These are phyloP conservation scores for Nymphicus hollandicus DNA, from an alignment of 2,113 vertebrate genomes.

Conservation along the genomic window DNA sequence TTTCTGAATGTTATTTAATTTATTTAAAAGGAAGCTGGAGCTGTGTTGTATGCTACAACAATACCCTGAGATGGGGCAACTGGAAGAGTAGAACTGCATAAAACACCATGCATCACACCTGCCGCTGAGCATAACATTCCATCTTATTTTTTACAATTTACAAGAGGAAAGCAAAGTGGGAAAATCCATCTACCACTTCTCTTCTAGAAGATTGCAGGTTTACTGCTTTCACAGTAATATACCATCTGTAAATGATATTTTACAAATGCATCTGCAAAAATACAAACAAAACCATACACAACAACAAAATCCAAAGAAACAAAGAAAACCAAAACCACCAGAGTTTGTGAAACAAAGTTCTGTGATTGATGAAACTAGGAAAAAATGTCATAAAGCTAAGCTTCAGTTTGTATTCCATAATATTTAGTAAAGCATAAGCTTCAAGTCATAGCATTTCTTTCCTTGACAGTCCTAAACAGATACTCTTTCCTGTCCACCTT, in stretches of 20 bases:
- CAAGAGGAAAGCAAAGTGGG: not conserved
- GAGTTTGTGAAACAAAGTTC: not conserved
- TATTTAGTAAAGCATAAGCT: not conserved
- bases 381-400: not conserved
- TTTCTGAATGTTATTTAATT: not conserved
- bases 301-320: not conserved
- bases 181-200: not conserved
- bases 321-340: not conserved
- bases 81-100: not conserved
- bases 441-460: not conserved
- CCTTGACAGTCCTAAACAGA: not conserved
- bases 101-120: not conserved
- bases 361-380: not conserved
- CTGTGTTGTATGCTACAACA: not conserved
- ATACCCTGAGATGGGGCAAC: not conserved
- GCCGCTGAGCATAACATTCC: not conserved
- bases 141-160: not conserved
- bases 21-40: not conserved
- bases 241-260: not conserved
- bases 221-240: not conserved
- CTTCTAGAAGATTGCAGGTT: not conserved
- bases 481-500: not conserved
- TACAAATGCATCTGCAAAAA: not conserved
- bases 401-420: not conserved
- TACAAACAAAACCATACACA: not conserved